phyloP scores from a whole-genome alignment of 92 coral and sea anemone genomes.

The Zoanthus gigantus region DNA sequence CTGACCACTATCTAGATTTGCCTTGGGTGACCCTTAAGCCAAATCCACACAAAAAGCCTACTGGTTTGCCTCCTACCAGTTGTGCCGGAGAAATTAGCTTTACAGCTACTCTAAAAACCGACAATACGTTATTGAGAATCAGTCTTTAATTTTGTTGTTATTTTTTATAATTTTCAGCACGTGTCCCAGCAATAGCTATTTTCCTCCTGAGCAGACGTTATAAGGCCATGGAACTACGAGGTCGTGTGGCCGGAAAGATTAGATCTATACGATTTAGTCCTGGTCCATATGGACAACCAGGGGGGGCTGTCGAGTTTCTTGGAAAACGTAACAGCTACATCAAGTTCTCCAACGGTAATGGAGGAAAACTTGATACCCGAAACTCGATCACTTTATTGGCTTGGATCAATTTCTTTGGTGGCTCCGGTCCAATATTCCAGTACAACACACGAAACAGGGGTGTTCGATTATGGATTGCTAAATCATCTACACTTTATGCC shows the following conservation, averaged over 20 bases:
- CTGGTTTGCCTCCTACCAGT: no score
- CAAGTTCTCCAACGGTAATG: conserved; percentile 66
- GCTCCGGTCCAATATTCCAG: conserved; percentile 76
- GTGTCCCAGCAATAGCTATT: conserved; percentile 75
- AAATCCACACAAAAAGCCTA: no score
- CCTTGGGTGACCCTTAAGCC: no score
- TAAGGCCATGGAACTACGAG: conserved; percentile 74
- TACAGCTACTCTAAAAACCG: no score
- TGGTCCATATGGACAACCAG: conserved; percentile 79
- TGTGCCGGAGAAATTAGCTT: no score
- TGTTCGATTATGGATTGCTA: conserved; percentile 81
- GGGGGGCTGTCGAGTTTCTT: conserved; percentile 67
- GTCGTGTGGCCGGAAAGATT: conserved; percentile 62
- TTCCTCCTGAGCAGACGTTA: conserved; percentile 72
- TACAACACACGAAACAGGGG: conserved; percentile 79
- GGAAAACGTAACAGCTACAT: conserved; percentile 76
- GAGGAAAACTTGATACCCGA: conserved; percentile 64
- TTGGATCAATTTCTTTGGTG: conserved; percentile 67
- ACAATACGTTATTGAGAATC: no score
- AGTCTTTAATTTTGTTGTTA: neutral
- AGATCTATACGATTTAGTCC: conserved; percentile 59
- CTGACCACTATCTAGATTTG: no score
- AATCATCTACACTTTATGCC: conserved; percentile 54
- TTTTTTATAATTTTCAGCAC: conserved; percentile 45
- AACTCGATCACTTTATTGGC: conserved; percentile 81